These are phyloP conservation scores for Glossophaga mutica DNA, from an alignment of 2,797 vertebrate genomes.

Conservation along the genomic window DNA sequence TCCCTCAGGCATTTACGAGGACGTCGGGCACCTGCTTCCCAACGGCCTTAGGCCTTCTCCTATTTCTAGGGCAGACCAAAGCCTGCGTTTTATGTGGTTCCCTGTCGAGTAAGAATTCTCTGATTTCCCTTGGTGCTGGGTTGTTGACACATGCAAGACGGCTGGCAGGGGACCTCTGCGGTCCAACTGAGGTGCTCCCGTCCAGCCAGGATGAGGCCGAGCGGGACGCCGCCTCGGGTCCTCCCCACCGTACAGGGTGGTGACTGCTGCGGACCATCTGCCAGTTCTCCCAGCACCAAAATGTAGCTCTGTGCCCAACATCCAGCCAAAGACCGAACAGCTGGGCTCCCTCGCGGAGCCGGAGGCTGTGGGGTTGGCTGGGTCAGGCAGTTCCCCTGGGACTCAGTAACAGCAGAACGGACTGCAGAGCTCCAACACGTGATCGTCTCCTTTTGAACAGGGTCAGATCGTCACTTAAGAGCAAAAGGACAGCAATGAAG, in stretches of 20 bases:
- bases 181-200: background rate
- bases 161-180: background rate
- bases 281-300: background rate
- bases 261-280: background rate
- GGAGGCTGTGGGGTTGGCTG: background rate
- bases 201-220: background rate
- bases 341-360: background rate
- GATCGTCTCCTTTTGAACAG: background rate
- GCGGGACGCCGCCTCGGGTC: background rate
- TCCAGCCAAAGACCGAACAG: background rate
- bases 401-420: background rate
- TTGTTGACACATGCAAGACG: background rate
- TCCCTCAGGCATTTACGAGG: background rate
- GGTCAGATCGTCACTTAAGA: background rate
- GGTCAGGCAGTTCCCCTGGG: background rate
- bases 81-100: background rate
- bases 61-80: background rate
- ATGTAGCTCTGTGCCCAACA: background rate
- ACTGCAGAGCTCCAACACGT: background rate
- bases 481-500: background rate
- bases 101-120: constrained; percentile 41
- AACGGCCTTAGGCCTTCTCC: background rate
- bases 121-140: background rate
- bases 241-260: no score
- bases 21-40: background rate